These are phyloP conservation scores for Hylomyscus alleni DNA, from an alignment of 2,797 vertebrate genomes.

Conservation along the genomic window DNA sequence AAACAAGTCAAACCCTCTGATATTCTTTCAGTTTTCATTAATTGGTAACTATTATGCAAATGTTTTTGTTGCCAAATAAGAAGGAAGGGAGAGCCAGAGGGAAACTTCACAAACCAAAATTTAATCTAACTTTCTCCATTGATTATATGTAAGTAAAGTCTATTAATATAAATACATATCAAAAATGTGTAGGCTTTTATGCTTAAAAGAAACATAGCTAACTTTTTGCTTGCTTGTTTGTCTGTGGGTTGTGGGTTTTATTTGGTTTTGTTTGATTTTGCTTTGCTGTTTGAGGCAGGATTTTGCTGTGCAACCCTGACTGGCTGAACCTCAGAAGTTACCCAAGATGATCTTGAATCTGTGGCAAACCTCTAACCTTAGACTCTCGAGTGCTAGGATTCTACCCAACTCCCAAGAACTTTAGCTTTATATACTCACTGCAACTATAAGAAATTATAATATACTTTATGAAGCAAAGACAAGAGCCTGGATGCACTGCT, in stretches of 20 bases:
- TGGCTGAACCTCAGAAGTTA: not conserved
- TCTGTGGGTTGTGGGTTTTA: not conserved
- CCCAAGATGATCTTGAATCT: not conserved
- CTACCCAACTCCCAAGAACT: not conserved
- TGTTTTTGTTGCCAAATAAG: not conserved
- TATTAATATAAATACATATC: not conserved
- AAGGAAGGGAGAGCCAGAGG: not conserved
- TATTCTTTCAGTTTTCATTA: constrained; percentile 13
- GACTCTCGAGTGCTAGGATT: not conserved
- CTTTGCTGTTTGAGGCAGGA: not conserved
- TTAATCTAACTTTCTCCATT: not conserved
- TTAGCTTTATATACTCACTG: not conserved
- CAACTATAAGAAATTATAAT: constrained; percentile 9
- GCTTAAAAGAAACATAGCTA: constrained; percentile 35
- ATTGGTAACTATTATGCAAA: not conserved
- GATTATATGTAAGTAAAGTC: not conserved
- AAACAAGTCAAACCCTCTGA: not conserved
- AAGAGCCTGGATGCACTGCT: not conserved
- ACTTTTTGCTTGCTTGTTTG: not conserved
- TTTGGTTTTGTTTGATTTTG: not conserved
- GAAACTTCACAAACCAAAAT: not conserved
- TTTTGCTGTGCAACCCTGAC: not conserved
- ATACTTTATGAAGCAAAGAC: not conserved
- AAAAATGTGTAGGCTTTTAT: not conserved
- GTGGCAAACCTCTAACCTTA: not conserved